phyloP scores from a whole-genome alignment of 2,888 invertebrate species.

The Amaurobius ferox region DNA sequence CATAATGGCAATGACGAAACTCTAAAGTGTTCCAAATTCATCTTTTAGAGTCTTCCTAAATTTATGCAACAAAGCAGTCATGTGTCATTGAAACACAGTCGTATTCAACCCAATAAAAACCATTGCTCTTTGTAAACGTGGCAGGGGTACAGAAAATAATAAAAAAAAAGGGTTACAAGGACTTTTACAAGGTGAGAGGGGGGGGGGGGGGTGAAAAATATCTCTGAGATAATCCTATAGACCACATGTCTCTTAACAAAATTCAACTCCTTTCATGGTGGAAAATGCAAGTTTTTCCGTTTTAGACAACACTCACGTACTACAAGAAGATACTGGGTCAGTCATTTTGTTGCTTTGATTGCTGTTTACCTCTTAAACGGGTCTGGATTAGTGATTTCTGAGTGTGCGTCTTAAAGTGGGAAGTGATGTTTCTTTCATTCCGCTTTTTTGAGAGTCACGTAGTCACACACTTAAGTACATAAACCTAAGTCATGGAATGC shows the following conservation, averaged over 20 bases:
- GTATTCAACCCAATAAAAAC: not conserved
- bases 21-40: no score
- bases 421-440: not conserved
- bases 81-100: not conserved
- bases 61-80: not conserved
- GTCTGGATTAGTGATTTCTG: not conserved
- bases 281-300: not conserved
- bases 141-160: not conserved
- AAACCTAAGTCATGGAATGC: not conserved
- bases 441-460: not conserved
- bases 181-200: not conserved
- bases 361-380: not conserved
- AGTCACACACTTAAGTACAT: not conserved
- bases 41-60: not conserved
- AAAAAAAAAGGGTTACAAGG: not conserved
- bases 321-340: constrained; percentile 3
- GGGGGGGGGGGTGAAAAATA: not conserved
- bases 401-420: not conserved
- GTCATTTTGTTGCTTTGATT: not conserved
- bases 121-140: not conserved
- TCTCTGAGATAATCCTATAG: not conserved
- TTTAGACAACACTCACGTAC: not conserved
- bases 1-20: no score
- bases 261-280: not conserved
- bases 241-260: not conserved